Conservation (phyloP, 2,113 vertebrate species). For the Tetraodon nigroviridis region DNA sequence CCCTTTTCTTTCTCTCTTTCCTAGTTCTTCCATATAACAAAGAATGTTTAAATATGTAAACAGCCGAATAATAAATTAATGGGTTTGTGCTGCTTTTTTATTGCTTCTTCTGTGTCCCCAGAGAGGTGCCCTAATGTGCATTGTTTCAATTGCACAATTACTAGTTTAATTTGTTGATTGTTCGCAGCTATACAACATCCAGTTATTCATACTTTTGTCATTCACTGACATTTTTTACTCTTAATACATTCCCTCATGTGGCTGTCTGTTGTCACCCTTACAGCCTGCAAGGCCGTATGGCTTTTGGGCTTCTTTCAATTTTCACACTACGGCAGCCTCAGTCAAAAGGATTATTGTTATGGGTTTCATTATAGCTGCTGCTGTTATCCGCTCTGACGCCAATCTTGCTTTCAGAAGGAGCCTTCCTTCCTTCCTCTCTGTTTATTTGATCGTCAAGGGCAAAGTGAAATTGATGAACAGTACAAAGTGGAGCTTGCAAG, state of each 20-base stretch:
- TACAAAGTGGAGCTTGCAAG: conserved; percentile 50
- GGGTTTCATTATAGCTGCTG: conserved; percentile 42
- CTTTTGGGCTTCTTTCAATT: conserved; percentile 29
- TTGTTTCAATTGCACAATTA: background rate
- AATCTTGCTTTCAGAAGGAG: conserved; percentile 57
- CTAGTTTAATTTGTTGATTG: background rate
- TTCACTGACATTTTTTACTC: background rate
- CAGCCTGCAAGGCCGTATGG: conserved; percentile 19
- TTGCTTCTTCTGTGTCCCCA: background rate
- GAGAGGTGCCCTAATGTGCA: too few species aligned
- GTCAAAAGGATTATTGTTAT: conserved; percentile 63
- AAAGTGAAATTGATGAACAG: conserved; percentile 57
- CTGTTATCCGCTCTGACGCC: conserved; percentile 49
- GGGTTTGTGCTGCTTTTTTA: too few species aligned
- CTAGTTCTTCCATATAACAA: too few species aligned
- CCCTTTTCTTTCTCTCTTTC: conserved; percentile 14
- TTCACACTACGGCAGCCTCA: conserved; percentile 20
- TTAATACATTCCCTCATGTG: conserved; percentile 18
- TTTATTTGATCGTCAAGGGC: conserved; percentile 71
- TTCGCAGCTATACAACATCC: too few species aligned
- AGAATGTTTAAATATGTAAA: too few species aligned
- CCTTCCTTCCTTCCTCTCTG: conserved; percentile 31
- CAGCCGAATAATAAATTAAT: too few species aligned
- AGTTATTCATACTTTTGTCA: too few species aligned
- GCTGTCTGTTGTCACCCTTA: conserved; percentile 21